A percentile compares a stretch with the other conserved stretches of the same genome.
Conservation (phyloP, 2,113 vertebrate species). For the Pseudopipra pipra region DNA sequence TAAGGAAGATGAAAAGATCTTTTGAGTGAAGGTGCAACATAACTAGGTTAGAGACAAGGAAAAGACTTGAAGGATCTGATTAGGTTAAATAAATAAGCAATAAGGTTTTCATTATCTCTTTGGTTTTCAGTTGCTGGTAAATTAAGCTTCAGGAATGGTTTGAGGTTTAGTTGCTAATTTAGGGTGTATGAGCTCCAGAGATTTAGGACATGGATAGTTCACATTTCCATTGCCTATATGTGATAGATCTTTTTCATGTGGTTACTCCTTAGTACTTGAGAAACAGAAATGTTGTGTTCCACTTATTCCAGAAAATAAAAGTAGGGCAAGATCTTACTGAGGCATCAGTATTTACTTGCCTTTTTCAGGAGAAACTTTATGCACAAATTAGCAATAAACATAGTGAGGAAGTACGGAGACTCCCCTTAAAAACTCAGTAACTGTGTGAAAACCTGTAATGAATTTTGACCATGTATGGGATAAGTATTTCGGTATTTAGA, state of each 20-base stretch:
- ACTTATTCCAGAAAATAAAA: not conserved
- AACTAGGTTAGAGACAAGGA: not conserved
- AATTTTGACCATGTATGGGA: not conserved
- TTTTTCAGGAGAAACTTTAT: not conserved
- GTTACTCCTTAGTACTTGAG: not conserved
- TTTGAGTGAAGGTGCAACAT: not conserved
- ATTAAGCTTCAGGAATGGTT: not conserved
- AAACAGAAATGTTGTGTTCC: not conserved
- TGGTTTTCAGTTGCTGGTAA: conserved; percentile 17
- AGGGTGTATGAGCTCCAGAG: not conserved
- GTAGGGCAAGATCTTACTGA: not conserved
- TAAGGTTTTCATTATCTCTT: not conserved
- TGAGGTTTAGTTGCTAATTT: conserved; percentile 6
- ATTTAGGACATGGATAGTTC: not conserved
- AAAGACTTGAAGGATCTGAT: not conserved
- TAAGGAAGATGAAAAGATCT: not conserved
- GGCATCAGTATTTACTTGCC: not conserved
- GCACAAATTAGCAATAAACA: not conserved
- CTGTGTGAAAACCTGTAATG: not conserved
- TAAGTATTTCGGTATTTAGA: not conserved
- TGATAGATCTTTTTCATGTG: not conserved
- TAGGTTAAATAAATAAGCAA: not conserved
- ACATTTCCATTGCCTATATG: not conserved
- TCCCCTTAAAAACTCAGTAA: not conserved
- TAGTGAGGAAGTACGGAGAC: not conserved